Evolutionary conservation across 2,888 invertebrate species (phyloP).

Genomic region (Monoplex corrugatus): DNA sequence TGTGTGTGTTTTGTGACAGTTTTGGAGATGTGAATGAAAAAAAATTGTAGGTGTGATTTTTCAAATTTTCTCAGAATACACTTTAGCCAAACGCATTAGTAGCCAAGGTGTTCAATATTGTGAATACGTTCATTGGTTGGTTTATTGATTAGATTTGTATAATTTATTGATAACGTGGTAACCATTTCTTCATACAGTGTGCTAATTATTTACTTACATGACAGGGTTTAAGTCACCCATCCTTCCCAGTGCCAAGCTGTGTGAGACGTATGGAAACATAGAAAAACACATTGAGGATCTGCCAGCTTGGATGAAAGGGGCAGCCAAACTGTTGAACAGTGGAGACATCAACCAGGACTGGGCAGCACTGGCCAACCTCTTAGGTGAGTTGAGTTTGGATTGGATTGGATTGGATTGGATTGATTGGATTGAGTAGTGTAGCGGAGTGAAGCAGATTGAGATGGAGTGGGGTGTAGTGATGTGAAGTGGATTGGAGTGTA

Average conservation of each 20-base stretch:
- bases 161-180: background rate
- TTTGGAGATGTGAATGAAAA: no score
- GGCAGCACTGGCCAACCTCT: constrained; percentile 79
- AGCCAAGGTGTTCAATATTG: no score
- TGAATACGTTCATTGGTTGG: no score
- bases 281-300: constrained; percentile 75
- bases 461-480: no score
- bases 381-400: no score
- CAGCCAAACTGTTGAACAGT: constrained; percentile 81
- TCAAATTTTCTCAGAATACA: no score
- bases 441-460: no score
- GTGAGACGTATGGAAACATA: constrained; percentile 72
- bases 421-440: no score
- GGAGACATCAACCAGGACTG: constrained; percentile 81
- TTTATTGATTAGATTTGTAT: background rate
- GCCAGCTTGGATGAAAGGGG: constrained; percentile 81
- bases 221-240: constrained; percentile 71
- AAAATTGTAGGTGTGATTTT: background rate
- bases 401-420: no score
- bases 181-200: no score
- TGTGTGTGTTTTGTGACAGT: background rate
- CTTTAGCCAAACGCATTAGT: no score
- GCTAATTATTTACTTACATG: background rate
- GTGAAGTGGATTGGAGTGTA: no score
- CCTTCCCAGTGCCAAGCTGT: constrained; percentile 64